phyloP scores from a whole-genome alignment of 92 coral and sea anemone species.

The Plumapathes pennacea region DNA sequence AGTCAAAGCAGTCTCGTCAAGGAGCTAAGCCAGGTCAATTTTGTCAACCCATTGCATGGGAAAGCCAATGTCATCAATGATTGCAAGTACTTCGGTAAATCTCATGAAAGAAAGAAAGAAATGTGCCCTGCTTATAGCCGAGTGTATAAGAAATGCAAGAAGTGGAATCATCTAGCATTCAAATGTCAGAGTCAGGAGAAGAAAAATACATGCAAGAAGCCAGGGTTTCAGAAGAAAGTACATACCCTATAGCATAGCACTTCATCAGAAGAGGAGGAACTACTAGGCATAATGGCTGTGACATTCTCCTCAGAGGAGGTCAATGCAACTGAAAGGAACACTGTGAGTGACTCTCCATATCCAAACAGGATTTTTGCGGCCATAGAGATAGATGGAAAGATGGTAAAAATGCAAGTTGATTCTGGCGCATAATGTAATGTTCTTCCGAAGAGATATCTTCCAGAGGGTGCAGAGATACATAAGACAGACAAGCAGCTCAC shows the following conservation, averaged over 20 bases:
- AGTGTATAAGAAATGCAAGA: constrained; percentile 10
- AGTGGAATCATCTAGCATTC: constrained; percentile 19
- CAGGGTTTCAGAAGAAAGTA: constrained; percentile 4
- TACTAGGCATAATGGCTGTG: no score
- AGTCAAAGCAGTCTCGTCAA: no score
- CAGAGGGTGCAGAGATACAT: constrained; percentile 2
- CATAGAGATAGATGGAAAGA: constrained; percentile 6
- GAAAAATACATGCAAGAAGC: constrained; percentile 3
- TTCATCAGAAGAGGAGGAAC: constrained; percentile 6
- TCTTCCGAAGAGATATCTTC: constrained; percentile 1
- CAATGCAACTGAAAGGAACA: constrained; percentile 1
- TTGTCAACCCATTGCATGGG: no score
- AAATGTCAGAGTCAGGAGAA: constrained; percentile 1
- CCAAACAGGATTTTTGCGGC: constrained; percentile 7
- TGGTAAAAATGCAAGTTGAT: constrained; percentile 9
- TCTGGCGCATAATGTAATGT: constrained; percentile 20
- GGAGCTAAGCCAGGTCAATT: no score
- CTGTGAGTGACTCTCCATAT: neutral
- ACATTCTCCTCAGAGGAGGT: constrained; percentile 11
- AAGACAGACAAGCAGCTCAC: neutral
- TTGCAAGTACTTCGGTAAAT: no score
- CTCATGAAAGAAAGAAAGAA: constrained; percentile 20
- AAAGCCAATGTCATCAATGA: no score
- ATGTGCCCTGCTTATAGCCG: constrained; percentile 58
- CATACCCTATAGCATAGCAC: no score